A percentile compares a stretch with the other conserved stretches of the same genome.
These are phyloP conservation scores for Drosophila tripunctata DNA, from an alignment of 2,888 invertebrate species.

Conservation along the genomic window DNA sequence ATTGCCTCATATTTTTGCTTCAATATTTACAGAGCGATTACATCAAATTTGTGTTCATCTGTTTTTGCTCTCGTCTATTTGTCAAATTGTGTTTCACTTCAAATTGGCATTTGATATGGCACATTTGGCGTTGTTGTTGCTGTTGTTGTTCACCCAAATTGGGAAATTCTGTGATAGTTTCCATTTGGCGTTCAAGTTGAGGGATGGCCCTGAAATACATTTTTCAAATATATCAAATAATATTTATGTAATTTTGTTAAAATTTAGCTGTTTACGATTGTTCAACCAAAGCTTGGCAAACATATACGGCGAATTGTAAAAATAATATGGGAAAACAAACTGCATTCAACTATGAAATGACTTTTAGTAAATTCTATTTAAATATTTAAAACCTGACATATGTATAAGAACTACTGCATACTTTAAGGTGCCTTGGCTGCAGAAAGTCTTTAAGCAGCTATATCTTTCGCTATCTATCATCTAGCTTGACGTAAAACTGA, in stretches of 20 bases:
- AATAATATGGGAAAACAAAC: too few species aligned
- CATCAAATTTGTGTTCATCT: slow-evolving; percentile 19
- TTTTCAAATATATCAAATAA: neutral
- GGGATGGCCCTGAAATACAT: neutral
- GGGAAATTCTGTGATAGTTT: slow-evolving; percentile 20
- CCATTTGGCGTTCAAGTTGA: slow-evolving; percentile 8
- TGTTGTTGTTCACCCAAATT: slow-evolving; percentile 9
- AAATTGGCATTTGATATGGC: slow-evolving; percentile 64
- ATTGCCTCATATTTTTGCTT: slow-evolving; percentile 24
- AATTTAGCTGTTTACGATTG: too few species aligned
- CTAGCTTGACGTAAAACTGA: too few species aligned
- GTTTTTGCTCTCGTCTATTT: slow-evolving; percentile 35
- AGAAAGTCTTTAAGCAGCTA: neutral
- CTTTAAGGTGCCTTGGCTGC: neutral
- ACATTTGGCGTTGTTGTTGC: too few species aligned
- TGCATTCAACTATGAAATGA: too few species aligned
- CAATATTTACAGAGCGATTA: slow-evolving; percentile 28
- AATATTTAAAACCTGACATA: neutral
- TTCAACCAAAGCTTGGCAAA: too few species aligned
- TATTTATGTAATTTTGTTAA: neutral
- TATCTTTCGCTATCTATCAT: too few species aligned
- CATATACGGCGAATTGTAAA: too few species aligned
- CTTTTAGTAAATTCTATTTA: too few species aligned
- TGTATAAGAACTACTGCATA: neutral
- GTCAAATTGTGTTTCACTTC: slow-evolving; percentile 43